Percentiles rank a stretch among this genome's conserved stretches.
phyloP scores from a whole-genome alignment of 2,888 invertebrate genomes.

The Folsomia candida region DNA sequence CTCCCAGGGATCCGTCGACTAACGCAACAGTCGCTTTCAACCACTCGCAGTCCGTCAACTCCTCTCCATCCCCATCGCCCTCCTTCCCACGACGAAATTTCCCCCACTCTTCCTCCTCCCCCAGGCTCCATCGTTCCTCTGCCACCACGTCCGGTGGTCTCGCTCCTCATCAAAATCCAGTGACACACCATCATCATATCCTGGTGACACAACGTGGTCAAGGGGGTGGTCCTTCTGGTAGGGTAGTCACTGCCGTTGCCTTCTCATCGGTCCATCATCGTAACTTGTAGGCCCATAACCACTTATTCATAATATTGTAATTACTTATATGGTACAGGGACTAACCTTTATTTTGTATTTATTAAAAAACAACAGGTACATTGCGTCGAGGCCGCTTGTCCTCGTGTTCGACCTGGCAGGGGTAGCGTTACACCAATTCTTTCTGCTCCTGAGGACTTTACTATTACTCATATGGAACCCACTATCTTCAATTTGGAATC shows the following conservation, averaged over 20 bases:
- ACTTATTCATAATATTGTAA: no score
- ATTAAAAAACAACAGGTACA: no score
- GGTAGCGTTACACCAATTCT: slow-evolving; percentile 45
- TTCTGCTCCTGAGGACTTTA: slow-evolving; percentile 45
- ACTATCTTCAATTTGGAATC: slow-evolving; percentile 45
- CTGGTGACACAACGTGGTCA: no score
- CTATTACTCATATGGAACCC: slow-evolving; percentile 49
- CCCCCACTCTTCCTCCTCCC: slow-evolving; percentile 24
- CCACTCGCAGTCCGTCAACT: not conserved
- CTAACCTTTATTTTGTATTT: no score
- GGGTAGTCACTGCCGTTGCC: not conserved
- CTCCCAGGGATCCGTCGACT: slow-evolving; percentile 8
- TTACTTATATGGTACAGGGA: no score
- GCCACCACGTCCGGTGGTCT: not conserved
- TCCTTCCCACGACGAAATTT: slow-evolving; percentile 7
- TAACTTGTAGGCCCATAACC: no score
- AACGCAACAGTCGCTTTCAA: not conserved
- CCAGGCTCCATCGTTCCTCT: slow-evolving; percentile 24
- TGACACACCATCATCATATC: no score
- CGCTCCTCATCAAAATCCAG: not conserved
- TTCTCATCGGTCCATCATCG: slow-evolving; percentile 46
- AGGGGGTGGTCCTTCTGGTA: not conserved
- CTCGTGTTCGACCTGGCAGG: slow-evolving; percentile 48
- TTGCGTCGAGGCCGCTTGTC: slow-evolving; percentile 45
- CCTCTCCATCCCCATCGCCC: not conserved